Conservation (phyloP, 2,888 invertebrate species). For the Dicyrtomina minuta region DNA sequence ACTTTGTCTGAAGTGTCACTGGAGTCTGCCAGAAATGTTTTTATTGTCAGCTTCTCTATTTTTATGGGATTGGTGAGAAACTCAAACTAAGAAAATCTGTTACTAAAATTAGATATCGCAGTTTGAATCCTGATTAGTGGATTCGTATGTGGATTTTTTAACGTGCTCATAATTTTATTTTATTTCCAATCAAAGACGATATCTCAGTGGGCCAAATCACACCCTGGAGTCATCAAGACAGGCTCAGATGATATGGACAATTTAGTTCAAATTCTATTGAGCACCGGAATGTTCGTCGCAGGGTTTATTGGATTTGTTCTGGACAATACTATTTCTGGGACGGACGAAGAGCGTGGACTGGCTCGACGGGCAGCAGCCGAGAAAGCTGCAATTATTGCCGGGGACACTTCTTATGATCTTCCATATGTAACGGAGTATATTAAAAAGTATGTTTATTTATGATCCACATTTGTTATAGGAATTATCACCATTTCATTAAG, state of each 20-base stretch:
- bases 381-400: conserved; percentile 29
- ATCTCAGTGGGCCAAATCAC: conserved; percentile 70
- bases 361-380: conserved; percentile 58
- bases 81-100: no score
- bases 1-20: conserved; percentile 78
- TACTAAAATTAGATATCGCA: no score
- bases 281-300: conserved; percentile 75
- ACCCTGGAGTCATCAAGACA: conserved; percentile 66
- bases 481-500: no score
- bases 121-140: no score
- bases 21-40: conserved; percentile 80
- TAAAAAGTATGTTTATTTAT: conserved; percentile 60
- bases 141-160: no score
- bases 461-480: no score
- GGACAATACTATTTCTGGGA: conserved; percentile 77
- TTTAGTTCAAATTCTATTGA: conserved; percentile 70
- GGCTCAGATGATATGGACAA: conserved; percentile 68
- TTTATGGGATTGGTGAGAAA: conserved; percentile 72
- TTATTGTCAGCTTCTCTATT: conserved; percentile 82
- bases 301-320: conserved; percentile 71
- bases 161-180: conserved; percentile 84
- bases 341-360: conserved; percentile 72
- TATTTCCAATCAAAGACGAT: conserved; percentile 61
- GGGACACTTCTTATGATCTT: conserved; percentile 57
- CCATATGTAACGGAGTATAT: conserved; percentile 68